Evolutionary conservation across 2,797 vertebrate species (phyloP), one percentile per base, ranked within the genome.

Genomic region (Melanotaenia boesemani): DNA sequence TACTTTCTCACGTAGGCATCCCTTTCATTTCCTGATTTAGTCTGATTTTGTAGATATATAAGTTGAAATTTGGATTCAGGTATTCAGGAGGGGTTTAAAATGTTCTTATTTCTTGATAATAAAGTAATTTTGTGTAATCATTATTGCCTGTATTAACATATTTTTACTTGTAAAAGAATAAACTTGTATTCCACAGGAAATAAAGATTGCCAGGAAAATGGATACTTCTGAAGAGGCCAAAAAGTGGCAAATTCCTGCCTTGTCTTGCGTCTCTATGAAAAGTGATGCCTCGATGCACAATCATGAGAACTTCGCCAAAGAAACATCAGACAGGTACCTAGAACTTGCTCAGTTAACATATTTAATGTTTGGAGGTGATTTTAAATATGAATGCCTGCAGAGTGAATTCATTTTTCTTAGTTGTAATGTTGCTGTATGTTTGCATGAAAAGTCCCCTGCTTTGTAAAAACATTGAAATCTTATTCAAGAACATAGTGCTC

Each of bases 211-310:
- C 13, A 16, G 5, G 13, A 7, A 56, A 30, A 56, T 56, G 63
- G 63, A 52, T 16, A 9, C 11, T 48, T 20, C 1, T n/a, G 28
- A 63, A 63, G 61, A 63, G 41, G 1, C 39, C 20, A 10, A 46
- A 44, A 36, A 44, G 15, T 26, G 39, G 41, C 41, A 16, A 26
- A 26, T 26, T 12, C 28, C 7, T 9, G 20, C 32, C 12, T 52
- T 63, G 5, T 64, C 63, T 46, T 64, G 46, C 46, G 9, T 2
- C 8, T 64, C 63, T 30, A 34, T 64, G 63, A n/a, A 4, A 22
- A 64, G 63, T 2, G 46, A 64, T 22, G 13, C 18, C n/a, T 64
- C 63, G 6, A 64, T 64, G 44, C 0, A 22, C 28, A 64, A 50
- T 15, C 44, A 3, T 50, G 16, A 30, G n/a, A 0, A 52, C 44